Percentiles rank a stretch among this genome's conserved stretches.
These are phyloP conservation scores for Scaptomyza hsui DNA, from an alignment of 1,140 invertebrate genomes.

Conservation along the genomic window DNA sequence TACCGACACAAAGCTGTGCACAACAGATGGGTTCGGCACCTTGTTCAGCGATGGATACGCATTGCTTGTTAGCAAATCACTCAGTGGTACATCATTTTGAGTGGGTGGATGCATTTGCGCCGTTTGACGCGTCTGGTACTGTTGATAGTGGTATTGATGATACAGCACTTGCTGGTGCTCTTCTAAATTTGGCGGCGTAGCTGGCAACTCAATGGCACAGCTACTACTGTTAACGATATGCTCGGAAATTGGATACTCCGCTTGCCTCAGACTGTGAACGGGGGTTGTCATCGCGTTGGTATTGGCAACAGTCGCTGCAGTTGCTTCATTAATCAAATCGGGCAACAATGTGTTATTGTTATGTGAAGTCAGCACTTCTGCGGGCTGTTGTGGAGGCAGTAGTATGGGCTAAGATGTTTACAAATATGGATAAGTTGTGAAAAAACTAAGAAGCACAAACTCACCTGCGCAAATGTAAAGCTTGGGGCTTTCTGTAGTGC, in stretches of 20 bases:
- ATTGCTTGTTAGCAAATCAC: constrained; percentile 67
- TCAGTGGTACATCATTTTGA: constrained; percentile 66
- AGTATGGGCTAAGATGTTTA: constrained; percentile 44
- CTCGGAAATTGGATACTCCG: not conserved
- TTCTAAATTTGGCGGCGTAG: constrained; percentile 26
- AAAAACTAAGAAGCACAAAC: not conserved
- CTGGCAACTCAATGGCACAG: constrained; percentile 62
- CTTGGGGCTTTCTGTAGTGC: constrained; percentile 79
- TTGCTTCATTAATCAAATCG: constrained; percentile 66
- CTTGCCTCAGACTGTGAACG: constrained; percentile 14
- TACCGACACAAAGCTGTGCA: constrained; percentile 76
- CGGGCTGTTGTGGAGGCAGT: constrained; percentile 42
- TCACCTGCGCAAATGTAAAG: constrained; percentile 68
- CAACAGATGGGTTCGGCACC: constrained; percentile 73
- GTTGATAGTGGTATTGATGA: constrained; percentile 35
- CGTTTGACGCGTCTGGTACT: constrained; percentile 40
- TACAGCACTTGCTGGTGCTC: constrained; percentile 36
- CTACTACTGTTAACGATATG: constrained; percentile 51
- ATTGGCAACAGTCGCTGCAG: constrained; percentile 35
- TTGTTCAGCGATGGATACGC: constrained; percentile 71
- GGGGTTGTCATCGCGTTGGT: constrained; percentile 29
- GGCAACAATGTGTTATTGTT: constrained; percentile 41
- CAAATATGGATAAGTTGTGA: not conserved
- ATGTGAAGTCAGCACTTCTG: constrained; percentile 7
- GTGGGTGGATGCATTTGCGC: constrained; percentile 24